These are phyloP conservation scores for Tapirus indicus DNA, from an alignment of 2,797 vertebrate genomes.

Conservation along the genomic window DNA sequence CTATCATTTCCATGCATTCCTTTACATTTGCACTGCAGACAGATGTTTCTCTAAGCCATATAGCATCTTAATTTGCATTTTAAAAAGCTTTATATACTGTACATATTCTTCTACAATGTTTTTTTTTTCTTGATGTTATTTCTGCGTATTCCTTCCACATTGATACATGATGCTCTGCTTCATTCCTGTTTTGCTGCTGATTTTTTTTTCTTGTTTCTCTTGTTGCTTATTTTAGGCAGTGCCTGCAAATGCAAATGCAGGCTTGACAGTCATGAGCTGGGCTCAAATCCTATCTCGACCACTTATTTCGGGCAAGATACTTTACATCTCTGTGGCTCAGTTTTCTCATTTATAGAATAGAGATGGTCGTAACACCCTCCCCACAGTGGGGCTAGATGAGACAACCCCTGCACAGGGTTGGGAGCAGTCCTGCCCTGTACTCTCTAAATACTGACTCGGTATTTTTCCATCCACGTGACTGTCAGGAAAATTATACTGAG, in stretches of 20 bases:
- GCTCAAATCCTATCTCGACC: not conserved
- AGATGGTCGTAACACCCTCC: not conserved
- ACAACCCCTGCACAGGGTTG: not conserved
- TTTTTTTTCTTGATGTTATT: not conserved
- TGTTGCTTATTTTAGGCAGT: not conserved
- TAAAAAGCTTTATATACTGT: not conserved
- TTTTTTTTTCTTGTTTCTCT: not conserved
- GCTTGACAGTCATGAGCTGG: not conserved
- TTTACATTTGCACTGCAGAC: not conserved
- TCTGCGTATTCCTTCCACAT: not conserved
- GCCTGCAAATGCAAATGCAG: not conserved
- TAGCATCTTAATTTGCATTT: not conserved
- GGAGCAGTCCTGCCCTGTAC: fast-evolving
- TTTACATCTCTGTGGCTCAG: not conserved
- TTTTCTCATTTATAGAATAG: constrained; percentile 4
- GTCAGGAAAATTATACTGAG: constrained; percentile 26
- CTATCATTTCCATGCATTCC: not conserved
- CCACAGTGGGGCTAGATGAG: fast-evolving
- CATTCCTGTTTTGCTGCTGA: not conserved
- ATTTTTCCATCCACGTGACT: not conserved
- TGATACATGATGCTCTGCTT: not conserved
- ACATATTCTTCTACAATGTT: not conserved
- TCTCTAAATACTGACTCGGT: not conserved
- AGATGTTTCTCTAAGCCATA: not conserved
- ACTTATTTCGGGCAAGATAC: not conserved